Evolutionary conservation across 2,797 vertebrate genomes (phyloP).

Genomic region (Lithobates sylvaticus): DNA sequence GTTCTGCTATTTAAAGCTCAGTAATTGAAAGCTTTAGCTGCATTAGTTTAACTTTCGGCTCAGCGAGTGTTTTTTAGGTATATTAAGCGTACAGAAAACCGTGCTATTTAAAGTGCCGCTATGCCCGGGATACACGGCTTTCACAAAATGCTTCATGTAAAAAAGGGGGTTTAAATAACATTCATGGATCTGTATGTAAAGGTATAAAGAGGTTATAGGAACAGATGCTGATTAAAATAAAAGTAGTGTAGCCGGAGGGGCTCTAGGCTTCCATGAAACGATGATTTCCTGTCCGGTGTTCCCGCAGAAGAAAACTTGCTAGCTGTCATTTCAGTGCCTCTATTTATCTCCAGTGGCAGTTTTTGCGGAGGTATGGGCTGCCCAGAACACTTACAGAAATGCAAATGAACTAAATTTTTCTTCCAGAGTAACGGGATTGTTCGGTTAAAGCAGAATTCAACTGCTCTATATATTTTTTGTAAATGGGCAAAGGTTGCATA

Average conservation of each 20-base stretch:
- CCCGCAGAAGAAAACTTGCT: too few relatives aligned
- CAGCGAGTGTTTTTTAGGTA: background rate
- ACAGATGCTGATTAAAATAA: background rate
- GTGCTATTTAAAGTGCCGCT: background rate
- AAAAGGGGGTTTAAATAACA: background rate
- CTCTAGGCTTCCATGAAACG: background rate
- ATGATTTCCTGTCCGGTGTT: background rate
- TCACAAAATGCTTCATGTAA: background rate
- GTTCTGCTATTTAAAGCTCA: constrained; percentile 30
- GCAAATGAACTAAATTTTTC: background rate
- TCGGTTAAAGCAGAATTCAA: too few relatives aligned
- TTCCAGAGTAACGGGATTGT: too few relatives aligned
- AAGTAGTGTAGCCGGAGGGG: background rate
- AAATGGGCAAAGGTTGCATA: too few relatives aligned
- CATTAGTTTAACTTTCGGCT: constrained; percentile 7
- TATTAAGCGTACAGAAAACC: background rate
- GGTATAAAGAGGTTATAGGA: background rate
- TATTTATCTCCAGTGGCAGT: too few relatives aligned
- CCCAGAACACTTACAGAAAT: background rate
- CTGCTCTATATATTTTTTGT: too few relatives aligned
- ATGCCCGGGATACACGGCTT: background rate
- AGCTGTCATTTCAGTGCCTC: background rate
- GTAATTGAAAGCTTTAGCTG: constrained; percentile 23
- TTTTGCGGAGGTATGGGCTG: too few relatives aligned
- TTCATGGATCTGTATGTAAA: background rate